Base-by-base conservation (phyloP, 2,113 vertebrate genomes). In the Polyodon spathula region DNA sequence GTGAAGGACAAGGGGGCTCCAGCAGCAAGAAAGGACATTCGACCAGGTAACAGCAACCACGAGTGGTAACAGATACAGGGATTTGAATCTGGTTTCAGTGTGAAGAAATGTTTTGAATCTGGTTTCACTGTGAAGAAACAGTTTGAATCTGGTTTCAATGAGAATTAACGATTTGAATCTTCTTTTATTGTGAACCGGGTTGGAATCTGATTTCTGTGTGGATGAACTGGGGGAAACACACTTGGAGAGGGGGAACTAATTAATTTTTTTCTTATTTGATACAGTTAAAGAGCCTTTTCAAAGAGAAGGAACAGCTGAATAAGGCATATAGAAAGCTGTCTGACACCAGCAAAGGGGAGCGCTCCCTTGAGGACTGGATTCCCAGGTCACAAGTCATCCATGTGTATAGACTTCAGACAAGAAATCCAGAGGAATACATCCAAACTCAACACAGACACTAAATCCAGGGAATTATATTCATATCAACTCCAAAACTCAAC, bases 231-330 rank as follows among this genome's bases (percentile, higher is more conserved):
- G n/a, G 15, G 48, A 60, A 50, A 8, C 9, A 1, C 41, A 60
- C 56, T 10, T 43, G 10, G 42, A 43, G 42, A 10, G 6, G 6
- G 46, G 54, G 50, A 40, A 14, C 17, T 37, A 54, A 40, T 55
- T 53, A 14, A 37, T 60, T 12, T 68, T 16, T 54, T 51, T 63
- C 4, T n/a, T n/a, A n/a, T n/a, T n/a, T n/a, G n/a, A n/a, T n/a
- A n/a, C 56, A 88, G 85, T 75, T 89, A 42, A 87, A 88, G 68
- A 78, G 44, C 42, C 70, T 88, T 59, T 88, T 89, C 68, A 85
- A 74, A 46, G 78, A 84, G 64, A 76, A 70, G 51, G 76, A 81
- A 63, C 68, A 75, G 58, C 60, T 55, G 43, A 62, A 41, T 48
- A 60, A 59, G 16, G 64, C 12, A n/a, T 41, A 62, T n/a, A 65